These are phyloP conservation scores for Chaetodon trifasciatus DNA, from an alignment of 2,797 vertebrate genomes.

Conservation along the genomic window DNA sequence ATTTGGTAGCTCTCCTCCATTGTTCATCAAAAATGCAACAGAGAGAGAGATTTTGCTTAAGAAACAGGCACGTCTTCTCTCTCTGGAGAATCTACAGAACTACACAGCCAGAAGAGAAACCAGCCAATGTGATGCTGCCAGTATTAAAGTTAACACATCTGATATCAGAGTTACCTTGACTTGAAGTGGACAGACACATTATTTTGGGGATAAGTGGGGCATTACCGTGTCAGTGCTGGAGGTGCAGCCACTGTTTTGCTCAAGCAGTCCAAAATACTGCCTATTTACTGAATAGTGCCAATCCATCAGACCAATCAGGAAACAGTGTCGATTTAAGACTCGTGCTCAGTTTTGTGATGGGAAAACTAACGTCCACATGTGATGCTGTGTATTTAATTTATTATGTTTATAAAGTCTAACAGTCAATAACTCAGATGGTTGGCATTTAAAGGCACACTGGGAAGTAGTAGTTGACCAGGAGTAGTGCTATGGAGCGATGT, in stretches of 20 bases:
- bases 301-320: neutral
- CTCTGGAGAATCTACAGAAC: neutral
- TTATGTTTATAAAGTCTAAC: neutral
- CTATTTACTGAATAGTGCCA: neutral
- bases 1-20: neutral
- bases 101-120: neutral
- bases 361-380: neutral
- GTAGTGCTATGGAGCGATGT: neutral
- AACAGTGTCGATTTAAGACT: neutral
- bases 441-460: neutral
- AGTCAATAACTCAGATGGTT: neutral
- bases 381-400: neutral
- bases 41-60: neutral
- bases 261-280: neutral
- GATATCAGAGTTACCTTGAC: neutral
- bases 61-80: neutral
- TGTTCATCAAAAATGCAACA: neutral
- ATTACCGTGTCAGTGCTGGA: neutral
- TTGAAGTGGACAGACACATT: neutral
- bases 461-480: no score
- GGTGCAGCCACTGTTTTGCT: neutral
- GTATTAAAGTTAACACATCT: neutral
- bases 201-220: neutral
- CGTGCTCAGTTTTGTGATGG: neutral
- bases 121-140: neutral